Base-by-base conservation (phyloP, 1,140 invertebrate species). In the Zophobas morio region DNA sequence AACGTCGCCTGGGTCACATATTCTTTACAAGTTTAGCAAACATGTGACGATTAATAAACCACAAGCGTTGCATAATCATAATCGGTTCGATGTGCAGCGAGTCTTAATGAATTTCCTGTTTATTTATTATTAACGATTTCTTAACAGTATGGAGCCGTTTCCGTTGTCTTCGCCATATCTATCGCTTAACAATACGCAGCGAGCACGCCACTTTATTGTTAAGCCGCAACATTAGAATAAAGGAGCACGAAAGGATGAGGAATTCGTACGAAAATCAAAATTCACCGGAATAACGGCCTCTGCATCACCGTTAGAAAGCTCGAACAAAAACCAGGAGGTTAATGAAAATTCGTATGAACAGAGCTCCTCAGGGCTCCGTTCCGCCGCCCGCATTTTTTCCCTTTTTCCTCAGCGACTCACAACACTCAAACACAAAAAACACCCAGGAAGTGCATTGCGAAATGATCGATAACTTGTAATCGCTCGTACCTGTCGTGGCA, bases 81-180 rank as follows among this genome's bases (percentile, higher is more conserved):
- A 20, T 51, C 49, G 49, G 20, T 51, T 51, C 49, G 49, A 20
- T 51, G 49, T 20, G 49, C 49, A 51, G 20, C n/a, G 49, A 51
- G 20, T 51, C n/a, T 20, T 5, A 51, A 51, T 51, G 49, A 51
- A 51, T 51, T 51, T 51, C 49, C 49, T 51, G 49, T 20, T 2
- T 2, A 20, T 51, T 51, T 51, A 51, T 51, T 51, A 51, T 51
- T 51, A 51, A 51, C n/a, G 49, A 51, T 51, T 51, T 51, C 49
- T 51, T 51, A 51, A 51, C 49, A 51, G 49, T 51, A 51, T 51
- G 0, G 20, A 51, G 49, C 49, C 49, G 49, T 51, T 51, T 51
- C 49, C 49, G 49, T 51, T 51, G 49, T 51, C 49, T 51, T 51
- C 49, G 6, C 49, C 49, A 51, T 51, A 51, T 51, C 3, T 51